phyloP scores from a whole-genome alignment of 92 coral and sea anemone genomes.

The Plumapathes pennacea region DNA sequence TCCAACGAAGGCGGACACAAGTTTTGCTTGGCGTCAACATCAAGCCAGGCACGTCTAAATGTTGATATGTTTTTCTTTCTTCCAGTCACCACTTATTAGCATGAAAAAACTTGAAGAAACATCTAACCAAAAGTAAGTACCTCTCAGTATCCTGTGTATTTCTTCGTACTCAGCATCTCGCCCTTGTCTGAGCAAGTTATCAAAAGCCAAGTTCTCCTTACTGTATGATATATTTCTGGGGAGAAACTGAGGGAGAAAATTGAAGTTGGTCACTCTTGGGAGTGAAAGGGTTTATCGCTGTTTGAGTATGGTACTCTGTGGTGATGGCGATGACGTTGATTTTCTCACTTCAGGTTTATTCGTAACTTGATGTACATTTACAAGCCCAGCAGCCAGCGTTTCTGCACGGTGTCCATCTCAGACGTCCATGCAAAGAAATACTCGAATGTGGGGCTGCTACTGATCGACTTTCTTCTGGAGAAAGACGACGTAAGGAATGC shows the following conservation, averaged over 20 bases:
- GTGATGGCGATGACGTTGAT: background rate
- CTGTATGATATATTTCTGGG: no score
- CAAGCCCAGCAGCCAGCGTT: constrained; percentile 87
- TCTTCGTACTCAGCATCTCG: no score
- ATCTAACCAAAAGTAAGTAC: constrained; percentile 73
- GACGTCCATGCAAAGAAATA: constrained; percentile 75
- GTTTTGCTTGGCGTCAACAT: no score
- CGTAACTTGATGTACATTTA: constrained; percentile 81
- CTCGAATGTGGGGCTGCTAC: constrained; percentile 83
- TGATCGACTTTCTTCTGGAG: constrained; percentile 82
- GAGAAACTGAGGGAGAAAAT: no score
- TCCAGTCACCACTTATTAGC: constrained; percentile 78
- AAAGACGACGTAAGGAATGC: constrained; percentile 57
- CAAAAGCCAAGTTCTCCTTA: no score
- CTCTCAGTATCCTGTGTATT: background rate
- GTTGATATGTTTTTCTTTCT: background rate
- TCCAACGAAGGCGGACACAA: no score
- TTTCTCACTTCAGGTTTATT: constrained; percentile 61
- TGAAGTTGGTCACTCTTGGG: no score
- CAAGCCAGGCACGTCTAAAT: background rate
- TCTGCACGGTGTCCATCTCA: constrained; percentile 73
- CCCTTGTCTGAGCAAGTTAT: no score
- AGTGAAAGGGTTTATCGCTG: no score
- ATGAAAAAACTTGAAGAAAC: constrained; percentile 88
- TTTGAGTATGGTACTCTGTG: background rate